Conservation (phyloP, 2,888 invertebrate genomes). For the Adelphocoris suturalis region DNA sequence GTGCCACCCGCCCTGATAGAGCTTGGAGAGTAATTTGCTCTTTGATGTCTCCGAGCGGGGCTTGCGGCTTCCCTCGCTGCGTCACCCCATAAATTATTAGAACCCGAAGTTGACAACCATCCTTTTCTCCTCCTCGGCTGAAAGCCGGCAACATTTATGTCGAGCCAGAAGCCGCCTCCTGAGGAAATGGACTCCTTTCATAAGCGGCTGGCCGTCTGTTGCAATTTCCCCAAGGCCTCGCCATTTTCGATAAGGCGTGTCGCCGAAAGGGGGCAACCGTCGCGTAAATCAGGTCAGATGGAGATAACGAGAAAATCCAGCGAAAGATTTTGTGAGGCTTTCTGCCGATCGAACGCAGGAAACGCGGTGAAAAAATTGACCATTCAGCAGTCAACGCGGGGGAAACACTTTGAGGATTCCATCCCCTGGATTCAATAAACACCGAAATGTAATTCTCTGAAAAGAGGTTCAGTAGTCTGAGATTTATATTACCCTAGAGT, state of each 20-base stretch:
- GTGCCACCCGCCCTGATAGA: not conserved
- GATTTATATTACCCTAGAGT: no score
- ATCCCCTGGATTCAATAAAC: no score
- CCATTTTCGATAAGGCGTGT: not conserved
- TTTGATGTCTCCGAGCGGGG: conserved; percentile 30
- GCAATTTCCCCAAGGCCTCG: not conserved
- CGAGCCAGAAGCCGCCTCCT: not conserved
- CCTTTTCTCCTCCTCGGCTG: conserved; percentile 21
- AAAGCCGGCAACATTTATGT: conserved; percentile 12
- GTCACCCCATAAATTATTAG: conserved; percentile 48
- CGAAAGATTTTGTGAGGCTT: not conserved
- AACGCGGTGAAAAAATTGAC: not conserved
- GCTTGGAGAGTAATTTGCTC: conserved; percentile 34
- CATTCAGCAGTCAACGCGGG: not conserved
- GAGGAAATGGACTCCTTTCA: conserved; percentile 33
- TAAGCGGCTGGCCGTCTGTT: not conserved
- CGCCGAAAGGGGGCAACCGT: not conserved
- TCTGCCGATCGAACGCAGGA: not conserved
- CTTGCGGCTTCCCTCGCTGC: conserved; percentile 39
- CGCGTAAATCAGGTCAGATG: conserved; percentile 26
- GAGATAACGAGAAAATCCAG: not conserved
- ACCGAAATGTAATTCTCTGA: no score
- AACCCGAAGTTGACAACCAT: conserved; percentile 40
- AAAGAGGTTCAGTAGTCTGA: no score
- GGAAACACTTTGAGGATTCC: not conserved